These are phyloP conservation scores for Lethenteron reissneri DNA, from an alignment of 2,113 vertebrate species.

Conservation along the genomic window DNA sequence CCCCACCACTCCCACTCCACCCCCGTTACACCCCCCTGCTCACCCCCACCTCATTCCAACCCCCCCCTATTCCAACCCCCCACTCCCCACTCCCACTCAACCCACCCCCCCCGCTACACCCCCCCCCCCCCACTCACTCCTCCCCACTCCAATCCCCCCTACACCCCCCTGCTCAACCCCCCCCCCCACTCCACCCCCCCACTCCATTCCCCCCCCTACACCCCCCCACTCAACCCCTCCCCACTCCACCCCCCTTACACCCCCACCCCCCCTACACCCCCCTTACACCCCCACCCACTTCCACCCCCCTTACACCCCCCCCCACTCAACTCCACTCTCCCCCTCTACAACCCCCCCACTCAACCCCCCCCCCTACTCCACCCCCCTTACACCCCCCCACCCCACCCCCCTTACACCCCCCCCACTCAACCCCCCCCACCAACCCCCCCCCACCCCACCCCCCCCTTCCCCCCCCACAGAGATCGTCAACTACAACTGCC, in stretches of 20 bases:
- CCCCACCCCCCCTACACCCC: not conserved
- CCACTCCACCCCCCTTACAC: not conserved
- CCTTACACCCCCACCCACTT: too few relatives aligned
- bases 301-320: too few relatives aligned
- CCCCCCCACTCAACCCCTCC: not conserved
- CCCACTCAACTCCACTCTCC: not conserved
- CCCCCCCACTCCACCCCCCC: not conserved
- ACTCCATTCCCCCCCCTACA: not conserved
- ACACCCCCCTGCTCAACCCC: not conserved
- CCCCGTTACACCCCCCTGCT: not conserved
- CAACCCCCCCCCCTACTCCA: too few relatives aligned
- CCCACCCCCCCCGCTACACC: not conserved
- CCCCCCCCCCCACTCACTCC: not conserved
- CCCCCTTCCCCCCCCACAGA: conserved; percentile 29
- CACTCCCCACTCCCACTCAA: not conserved
- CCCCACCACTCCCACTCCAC: not conserved
- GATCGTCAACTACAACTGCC: conserved; percentile 91
- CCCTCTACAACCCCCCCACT: not conserved
- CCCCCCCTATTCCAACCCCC: not conserved
- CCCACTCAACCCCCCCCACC: not conserved
- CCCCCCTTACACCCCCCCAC: not conserved
- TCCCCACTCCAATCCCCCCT: not conserved
- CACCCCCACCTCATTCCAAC: not conserved
- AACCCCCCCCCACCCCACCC: not conserved
- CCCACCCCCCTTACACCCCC: not conserved